Conservation (phyloP, 2,797 vertebrate genomes). For the Bucorvus abyssinicus region DNA sequence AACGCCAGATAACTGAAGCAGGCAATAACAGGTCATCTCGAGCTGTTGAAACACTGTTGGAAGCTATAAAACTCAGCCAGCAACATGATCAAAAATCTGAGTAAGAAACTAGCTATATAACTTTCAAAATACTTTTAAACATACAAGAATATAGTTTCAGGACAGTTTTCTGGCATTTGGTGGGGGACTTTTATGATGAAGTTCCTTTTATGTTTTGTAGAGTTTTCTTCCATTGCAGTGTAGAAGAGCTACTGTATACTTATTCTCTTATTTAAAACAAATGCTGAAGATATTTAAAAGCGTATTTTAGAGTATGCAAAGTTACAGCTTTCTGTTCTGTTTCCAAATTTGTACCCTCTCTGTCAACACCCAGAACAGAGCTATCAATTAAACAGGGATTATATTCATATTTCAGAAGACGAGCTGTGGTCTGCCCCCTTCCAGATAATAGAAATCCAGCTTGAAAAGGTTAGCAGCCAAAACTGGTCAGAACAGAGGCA, state of each 20-base stretch:
- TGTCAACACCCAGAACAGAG: slow-evolving; percentile 13
- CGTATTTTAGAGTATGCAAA: background rate
- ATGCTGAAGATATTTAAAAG: background rate
- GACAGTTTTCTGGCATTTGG: background rate
- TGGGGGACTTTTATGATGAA: background rate
- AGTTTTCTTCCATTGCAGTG: background rate
- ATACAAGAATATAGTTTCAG: background rate
- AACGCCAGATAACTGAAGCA: slow-evolving; percentile 68
- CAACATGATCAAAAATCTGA: slow-evolving; percentile 77
- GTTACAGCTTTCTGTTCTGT: background rate
- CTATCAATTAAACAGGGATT: slow-evolving; percentile 29
- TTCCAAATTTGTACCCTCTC: background rate
- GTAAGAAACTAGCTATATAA: slow-evolving; percentile 69
- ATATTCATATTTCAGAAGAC: slow-evolving; percentile 47
- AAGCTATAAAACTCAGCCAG: slow-evolving; percentile 77
- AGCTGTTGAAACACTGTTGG: slow-evolving; percentile 72
- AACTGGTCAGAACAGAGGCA: slow-evolving; percentile 38
- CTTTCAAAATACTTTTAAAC: background rate
- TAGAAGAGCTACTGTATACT: background rate
- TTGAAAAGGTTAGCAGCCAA: slow-evolving; percentile 63
- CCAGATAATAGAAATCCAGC: slow-evolving; percentile 46
- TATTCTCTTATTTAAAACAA: background rate
- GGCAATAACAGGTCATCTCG: slow-evolving; percentile 41
- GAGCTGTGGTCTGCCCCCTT: slow-evolving; percentile 28
- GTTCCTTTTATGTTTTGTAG: background rate